Percentiles rank a stretch among this genome's conserved stretches.
phyloP scores from a whole-genome alignment of 2,797 vertebrate genomes.

The Gymnothorax reevesii region DNA sequence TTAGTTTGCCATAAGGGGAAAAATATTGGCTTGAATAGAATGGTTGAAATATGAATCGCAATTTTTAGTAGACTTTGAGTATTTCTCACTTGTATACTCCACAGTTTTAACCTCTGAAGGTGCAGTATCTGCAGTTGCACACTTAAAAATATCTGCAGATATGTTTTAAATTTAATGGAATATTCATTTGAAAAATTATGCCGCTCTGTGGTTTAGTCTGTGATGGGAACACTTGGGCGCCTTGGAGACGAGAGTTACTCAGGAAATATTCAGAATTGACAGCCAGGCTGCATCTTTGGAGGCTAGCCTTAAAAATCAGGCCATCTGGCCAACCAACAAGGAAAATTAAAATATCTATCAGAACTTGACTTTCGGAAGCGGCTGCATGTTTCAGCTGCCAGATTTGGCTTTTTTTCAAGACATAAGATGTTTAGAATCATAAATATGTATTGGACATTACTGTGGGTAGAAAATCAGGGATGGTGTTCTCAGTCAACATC shows the following conservation, averaged over 20 bases:
- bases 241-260: not conserved
- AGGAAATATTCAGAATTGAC: not conserved
- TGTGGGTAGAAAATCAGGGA: no score
- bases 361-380: not conserved
- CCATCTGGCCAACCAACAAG: not conserved
- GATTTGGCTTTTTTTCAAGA: not conserved
- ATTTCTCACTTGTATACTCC: constrained; percentile 2
- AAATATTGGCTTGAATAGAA: not conserved
- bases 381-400: not conserved
- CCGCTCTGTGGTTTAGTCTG: not conserved
- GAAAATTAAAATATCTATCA: not conserved
- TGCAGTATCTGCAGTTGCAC: not conserved
- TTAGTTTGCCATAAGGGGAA: constrained; percentile 12
- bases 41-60: not conserved
- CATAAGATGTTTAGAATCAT: not conserved
- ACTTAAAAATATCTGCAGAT: not conserved
- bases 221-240: not conserved
- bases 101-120: not conserved
- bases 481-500: constrained; percentile 14
- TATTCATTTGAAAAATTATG: not conserved
- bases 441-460: not conserved
- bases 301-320: not conserved
- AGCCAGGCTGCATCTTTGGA: not conserved
- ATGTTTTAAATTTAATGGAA: not conserved
- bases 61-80: not conserved